Conservation (phyloP, 37 sponge, comb jelly and placozoan genomes). For the Ephydatia muelleri region DNA sequence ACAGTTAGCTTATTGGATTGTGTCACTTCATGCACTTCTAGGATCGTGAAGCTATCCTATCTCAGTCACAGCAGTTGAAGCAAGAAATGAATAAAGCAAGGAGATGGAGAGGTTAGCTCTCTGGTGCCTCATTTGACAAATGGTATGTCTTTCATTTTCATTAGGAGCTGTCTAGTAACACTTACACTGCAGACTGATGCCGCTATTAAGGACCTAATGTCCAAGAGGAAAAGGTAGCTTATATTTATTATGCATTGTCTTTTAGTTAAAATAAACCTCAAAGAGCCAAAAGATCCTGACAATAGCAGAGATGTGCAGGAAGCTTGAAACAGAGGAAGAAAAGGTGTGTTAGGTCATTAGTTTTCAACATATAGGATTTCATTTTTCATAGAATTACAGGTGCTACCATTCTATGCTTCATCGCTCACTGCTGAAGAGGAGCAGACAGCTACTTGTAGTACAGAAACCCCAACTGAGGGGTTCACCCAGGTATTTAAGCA, state of each 20-base stretch:
- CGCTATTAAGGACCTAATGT: slow-evolving; percentile 74
- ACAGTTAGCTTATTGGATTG: not conserved
- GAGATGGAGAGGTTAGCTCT: slow-evolving; percentile 79
- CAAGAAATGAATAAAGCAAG: slow-evolving; percentile 85
- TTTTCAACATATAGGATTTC: not conserved
- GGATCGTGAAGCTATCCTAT: slow-evolving; percentile 77
- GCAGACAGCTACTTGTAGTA: slow-evolving; percentile 35
- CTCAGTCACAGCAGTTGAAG: slow-evolving; percentile 83
- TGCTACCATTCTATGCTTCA: slow-evolving; percentile 90
- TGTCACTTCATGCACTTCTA: slow-evolving; percentile 4
- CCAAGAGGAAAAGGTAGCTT: slow-evolving; percentile 52
- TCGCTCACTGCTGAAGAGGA: slow-evolving; percentile 83
- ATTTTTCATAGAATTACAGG: slow-evolving; percentile 28
- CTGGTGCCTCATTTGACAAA: not conserved
- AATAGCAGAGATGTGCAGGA: slow-evolving; percentile 93
- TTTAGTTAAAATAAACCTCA: not conserved
- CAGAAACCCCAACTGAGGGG: slow-evolving; percentile 65
- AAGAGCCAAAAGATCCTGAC: slow-evolving; percentile 82
- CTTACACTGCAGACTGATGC: slow-evolving; percentile 88
- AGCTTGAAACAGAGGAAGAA: slow-evolving; percentile 98
- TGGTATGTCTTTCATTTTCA: slow-evolving; percentile 9
- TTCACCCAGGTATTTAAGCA: slow-evolving; percentile 58
- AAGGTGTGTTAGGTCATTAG: slow-evolving; percentile 55
- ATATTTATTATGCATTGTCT: slow-evolving; percentile 1
- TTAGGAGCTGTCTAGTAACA: slow-evolving; percentile 76